A percentile compares a stretch with the other conserved stretches of the same genome.
Evolutionary conservation across 2,888 invertebrate species (phyloP).

Genomic region (Drosophila mettleri): DNA sequence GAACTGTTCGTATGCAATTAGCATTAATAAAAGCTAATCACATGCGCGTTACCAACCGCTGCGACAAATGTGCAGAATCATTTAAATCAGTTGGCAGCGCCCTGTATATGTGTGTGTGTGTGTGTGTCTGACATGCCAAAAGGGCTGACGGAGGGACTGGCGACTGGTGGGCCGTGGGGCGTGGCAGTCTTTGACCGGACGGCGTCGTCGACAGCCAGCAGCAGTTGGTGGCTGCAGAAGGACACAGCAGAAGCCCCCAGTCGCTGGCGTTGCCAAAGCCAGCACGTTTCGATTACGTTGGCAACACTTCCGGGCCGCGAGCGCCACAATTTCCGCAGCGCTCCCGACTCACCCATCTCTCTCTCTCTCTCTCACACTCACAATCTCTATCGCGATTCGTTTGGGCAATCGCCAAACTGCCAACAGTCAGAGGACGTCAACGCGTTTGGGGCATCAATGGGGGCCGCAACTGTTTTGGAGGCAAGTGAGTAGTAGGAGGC

Average conservation of each 20-base stretch:
- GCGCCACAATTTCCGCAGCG: conserved; percentile 72
- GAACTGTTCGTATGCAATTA: conserved; percentile 52
- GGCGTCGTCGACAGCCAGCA: conserved; percentile 57
- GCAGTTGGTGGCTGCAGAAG: conserved; percentile 21
- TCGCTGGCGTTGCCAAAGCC: conserved; percentile 24
- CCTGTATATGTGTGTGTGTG: background rate
- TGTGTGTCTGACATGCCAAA: conserved; percentile 36
- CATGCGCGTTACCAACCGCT: conserved; percentile 41
- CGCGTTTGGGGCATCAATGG: conserved; percentile 21
- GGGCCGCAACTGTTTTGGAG: conserved; percentile 36
- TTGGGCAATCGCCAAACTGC: conserved; percentile 65
- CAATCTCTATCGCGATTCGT: conserved; percentile 10
- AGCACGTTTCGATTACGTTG: conserved; percentile 77
- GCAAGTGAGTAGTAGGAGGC: conserved; percentile 30
- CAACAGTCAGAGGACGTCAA: conserved; percentile 47
- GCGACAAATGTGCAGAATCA: conserved; percentile 63
- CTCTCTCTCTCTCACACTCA: conserved; percentile 3
- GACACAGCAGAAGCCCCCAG: background rate
- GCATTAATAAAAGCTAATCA: conserved; percentile 58
- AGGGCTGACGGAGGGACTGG: background rate
- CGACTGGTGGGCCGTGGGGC: background rate
- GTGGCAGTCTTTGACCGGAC: conserved; percentile 47
- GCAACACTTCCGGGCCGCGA: conserved; percentile 77
- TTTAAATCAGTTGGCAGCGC: conserved; percentile 58
- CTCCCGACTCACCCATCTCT: background rate